Evolutionary conservation across 2,888 invertebrate species (phyloP), one percentile per base, ranked within the genome.

Genomic region (Odontothrips loti): DNA sequence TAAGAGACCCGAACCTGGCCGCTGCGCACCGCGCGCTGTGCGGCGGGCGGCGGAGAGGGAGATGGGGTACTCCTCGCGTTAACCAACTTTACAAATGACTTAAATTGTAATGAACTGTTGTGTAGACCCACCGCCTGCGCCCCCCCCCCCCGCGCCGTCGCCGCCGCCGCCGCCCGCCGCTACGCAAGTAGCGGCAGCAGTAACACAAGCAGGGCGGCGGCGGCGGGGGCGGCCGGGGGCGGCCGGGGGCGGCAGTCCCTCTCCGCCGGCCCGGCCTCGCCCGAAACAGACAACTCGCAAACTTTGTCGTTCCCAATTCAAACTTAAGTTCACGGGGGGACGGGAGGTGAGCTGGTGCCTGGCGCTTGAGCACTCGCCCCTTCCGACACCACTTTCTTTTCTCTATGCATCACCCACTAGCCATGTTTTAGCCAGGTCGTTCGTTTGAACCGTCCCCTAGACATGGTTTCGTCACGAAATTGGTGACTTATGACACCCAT

Each of bases 51-150:
- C 58, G 34, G n/a, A 43, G 34, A 43, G 34, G 34, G 34, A 43
- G 34, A 43, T 43, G 58, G 17, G 58, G 58, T 58, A 58, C 58
- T 58, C 58, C 58, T 58, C 68, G 68, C 68, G 68, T 75, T 75
- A 75, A 75, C 68, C 68, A 75, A 75, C 68, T 75, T 75, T 75
- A 75, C 68, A 75, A 75, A 75, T 75, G 68, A 75, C 68, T 75
- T 75, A 75, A 75, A 75, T 75, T 75, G 68, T 75, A 75, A 75
- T 75, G 68, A 75, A 75, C 68, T 75, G 68, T 75, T 75, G 68
- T 68, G 68, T 27, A 58, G 58, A 11, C 58, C 58, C 58, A 15
- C 58, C 15, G 68, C 27, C 68, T 27, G 27, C 23, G 8, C 27
- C 68, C 68, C 68, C 23, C 68, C 10, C 68, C 27, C 68, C 27